A percentile compares a stretch with the other conserved stretches of the same genome.
Evolutionary conservation across 1,140 invertebrate species (phyloP).

Genomic region (Ladona fulva): DNA sequence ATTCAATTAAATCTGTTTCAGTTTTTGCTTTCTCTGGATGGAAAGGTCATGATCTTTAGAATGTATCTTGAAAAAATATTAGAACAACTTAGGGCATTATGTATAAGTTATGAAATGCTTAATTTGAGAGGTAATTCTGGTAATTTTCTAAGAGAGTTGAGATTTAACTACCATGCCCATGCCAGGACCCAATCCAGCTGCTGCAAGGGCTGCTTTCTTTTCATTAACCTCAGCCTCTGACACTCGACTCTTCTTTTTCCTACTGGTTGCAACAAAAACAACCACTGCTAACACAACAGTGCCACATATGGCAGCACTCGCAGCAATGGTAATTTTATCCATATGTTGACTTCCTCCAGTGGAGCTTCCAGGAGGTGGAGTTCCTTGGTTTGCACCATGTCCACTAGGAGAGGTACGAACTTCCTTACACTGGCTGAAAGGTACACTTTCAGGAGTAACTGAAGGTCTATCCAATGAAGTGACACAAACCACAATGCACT

Average conservation of each 20-base stretch:
- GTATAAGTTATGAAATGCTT: no score
- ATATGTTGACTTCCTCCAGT: constrained; percentile 58
- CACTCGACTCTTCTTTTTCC: constrained; percentile 26
- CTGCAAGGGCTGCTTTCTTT: background rate
- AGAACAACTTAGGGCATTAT: no score
- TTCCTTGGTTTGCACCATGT: constrained; percentile 30
- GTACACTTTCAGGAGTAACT: constrained; percentile 74
- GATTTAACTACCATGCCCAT: background rate
- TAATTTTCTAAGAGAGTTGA: background rate
- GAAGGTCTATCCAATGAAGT: constrained; percentile 79
- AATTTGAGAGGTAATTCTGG: background rate
- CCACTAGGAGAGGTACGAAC: constrained; percentile 57
- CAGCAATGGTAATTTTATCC: constrained; percentile 90
- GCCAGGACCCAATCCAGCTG: background rate
- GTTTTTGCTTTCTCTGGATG: no score
- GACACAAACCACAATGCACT: constrained; percentile 87
- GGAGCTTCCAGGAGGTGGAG: constrained; percentile 31
- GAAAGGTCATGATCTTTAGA: no score
- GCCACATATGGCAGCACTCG: constrained; percentile 86
- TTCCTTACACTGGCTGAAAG: constrained; percentile 78
- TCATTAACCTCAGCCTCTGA: background rate
- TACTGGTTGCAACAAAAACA: constrained; percentile 75
- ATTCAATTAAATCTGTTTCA: no score
- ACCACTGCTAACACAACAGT: constrained; percentile 77
- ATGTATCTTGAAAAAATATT: no score